Conservation (phyloP, 1,140 invertebrate genomes). For the Aphidius ervi region DNA sequence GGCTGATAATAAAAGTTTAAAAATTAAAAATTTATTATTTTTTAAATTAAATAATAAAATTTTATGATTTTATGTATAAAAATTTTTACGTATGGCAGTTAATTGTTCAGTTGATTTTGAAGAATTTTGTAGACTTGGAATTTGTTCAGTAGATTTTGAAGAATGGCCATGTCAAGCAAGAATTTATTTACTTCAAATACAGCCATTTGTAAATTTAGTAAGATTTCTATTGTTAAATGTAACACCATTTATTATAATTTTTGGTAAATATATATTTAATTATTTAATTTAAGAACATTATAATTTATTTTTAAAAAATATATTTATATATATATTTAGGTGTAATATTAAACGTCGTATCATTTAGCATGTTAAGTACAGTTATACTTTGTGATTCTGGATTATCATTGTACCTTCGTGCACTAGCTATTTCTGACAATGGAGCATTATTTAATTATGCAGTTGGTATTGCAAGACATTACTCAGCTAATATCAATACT, state of each 20-base stretch:
- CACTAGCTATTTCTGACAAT: slow-evolving; percentile 43
- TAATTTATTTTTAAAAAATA: slow-evolving; percentile 4
- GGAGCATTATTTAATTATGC: slow-evolving; percentile 45
- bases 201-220: slow-evolving; percentile 36
- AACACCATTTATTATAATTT: slow-evolving; percentile 37
- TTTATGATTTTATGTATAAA: not conserved
- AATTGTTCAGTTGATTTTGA: not conserved
- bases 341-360: slow-evolving; percentile 36
- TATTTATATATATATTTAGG: slow-evolving; percentile 25
- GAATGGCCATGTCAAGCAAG: slow-evolving; percentile 42
- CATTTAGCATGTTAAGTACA: slow-evolving; percentile 36
- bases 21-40: not conserved
- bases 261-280: slow-evolving; percentile 31
- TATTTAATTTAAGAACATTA: not conserved
- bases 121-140: slow-evolving; percentile 30
- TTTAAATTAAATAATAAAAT: not conserved
- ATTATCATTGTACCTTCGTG: slow-evolving; percentile 40
- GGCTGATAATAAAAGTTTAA: not conserved
- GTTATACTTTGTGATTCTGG: slow-evolving; percentile 34
- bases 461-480: slow-evolving; percentile 38
- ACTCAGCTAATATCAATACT: slow-evolving; percentile 34
- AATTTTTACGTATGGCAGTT: not conserved
- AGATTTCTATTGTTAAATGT: slow-evolving; percentile 36
- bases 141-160: slow-evolving; percentile 36
- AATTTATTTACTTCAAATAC: slow-evolving; percentile 36